Percentiles rank a stretch among this genome's conserved stretches.
Evolutionary conservation across 2,888 invertebrate species (phyloP).

Genomic region (Pristionchus exspectatus): DNA sequence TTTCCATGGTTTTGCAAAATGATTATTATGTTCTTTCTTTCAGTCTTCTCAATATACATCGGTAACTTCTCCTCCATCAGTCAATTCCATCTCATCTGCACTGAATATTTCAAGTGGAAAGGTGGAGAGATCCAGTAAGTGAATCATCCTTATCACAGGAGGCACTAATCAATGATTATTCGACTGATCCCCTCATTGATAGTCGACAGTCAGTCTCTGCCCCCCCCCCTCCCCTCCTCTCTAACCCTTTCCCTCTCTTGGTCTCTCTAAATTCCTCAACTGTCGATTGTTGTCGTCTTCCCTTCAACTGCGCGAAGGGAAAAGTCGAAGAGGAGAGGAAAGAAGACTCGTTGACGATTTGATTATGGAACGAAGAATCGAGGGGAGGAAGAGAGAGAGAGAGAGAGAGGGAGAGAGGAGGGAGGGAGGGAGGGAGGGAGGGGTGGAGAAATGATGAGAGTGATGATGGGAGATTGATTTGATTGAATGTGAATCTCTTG

Average conservation of each 20-base stretch:
- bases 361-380: conserved; percentile 49
- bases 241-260: background rate
- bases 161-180: background rate
- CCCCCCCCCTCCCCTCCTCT: background rate
- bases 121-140: conserved; percentile 4
- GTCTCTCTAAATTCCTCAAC: conserved; percentile 51
- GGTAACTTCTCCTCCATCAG: background rate
- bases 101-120: conserved; percentile 1
- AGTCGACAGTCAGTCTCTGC: background rate
- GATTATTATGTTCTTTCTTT: background rate
- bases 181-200: background rate
- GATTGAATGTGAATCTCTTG: background rate
- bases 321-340: conserved; percentile 26
- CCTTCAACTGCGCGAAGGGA: background rate
- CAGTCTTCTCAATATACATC: conserved; percentile 4
- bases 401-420: background rate
- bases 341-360: conserved; percentile 53
- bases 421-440: too few species aligned
- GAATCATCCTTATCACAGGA: background rate
- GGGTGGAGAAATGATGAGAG: conserved; percentile 30
- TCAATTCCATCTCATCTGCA: background rate
- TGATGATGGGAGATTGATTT: background rate
- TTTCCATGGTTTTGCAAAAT: background rate
- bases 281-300: conserved; percentile 50
- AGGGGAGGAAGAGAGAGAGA: conserved; percentile 2